Base-by-base conservation (phyloP, 2,797 vertebrate genomes). In the Karalla daura region DNA sequence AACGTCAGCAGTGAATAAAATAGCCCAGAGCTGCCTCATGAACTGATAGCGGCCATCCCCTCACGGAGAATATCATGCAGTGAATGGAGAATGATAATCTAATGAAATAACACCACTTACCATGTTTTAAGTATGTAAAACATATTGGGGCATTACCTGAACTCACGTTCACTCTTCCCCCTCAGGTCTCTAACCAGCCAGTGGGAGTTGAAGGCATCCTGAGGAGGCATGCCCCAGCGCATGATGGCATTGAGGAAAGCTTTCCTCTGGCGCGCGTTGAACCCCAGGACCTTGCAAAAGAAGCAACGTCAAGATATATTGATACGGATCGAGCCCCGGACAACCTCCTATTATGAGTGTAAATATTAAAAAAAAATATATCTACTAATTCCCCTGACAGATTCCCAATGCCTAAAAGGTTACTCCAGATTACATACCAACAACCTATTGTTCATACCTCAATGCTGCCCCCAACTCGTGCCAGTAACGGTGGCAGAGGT, bases 171-270 rank as follows among this genome's bases (percentile, higher is more conserved):
- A 0, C 95, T 99, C 88, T 99, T 99, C 28, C 98, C 98, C 2
- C 97, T 93, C 53, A 99, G 94, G 81, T 99, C 98, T 37, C 98
- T 88, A 37, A 98, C 98, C 72, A 99, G 94, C 98, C 98, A 99
- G 58, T 99, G 96, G 12, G 98, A 99, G 91, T 98, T 99, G 93
- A 99, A 99, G 59, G 98, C 98, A 0, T 99, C 98, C 90, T 99
- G 98, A 7, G 98, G 98, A 0, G 98, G 98, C 98, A 99, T 99
- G 10, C 98, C 98, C 97, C 97, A 99, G 70, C 98, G 96, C 98
- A 99, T 99, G 89, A 99, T 99, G 65, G 98, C 98, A 0, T 99
- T 99, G 50, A 99, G 90, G 87, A 99, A 99, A 0, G 98, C 98
- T 81, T 99, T 99, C 79, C 98, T 94, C 90, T 99, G 98, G 0